Base-by-base conservation (phyloP, 2,888 invertebrate species). In the Chalcosyrphus nemorum region DNA sequence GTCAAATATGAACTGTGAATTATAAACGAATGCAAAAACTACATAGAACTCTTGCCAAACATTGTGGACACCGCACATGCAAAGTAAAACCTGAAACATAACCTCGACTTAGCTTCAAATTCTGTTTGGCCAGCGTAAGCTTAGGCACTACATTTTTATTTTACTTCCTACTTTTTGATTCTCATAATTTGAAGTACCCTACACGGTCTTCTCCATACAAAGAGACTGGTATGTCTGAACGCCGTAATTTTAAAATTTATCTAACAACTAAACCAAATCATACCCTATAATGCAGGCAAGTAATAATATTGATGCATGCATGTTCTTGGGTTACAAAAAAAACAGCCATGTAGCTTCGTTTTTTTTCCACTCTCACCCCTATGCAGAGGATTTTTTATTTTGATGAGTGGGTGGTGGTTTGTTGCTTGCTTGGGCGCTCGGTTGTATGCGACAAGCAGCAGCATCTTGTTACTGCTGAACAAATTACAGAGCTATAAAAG, bases 401-500 rank as follows among this genome's bases (percentile, higher is more conserved):
- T 4, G 11, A 38, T 45, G 21, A 24, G 27, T 24, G 59, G 71
- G 17, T 41, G 38, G 24, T n/a, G 27, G 4, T 9, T 9, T 32
- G 32, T 11, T 29, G 24, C 38, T 35, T 35, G n/a, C 9, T 11
- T 7, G n/a, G 45, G 29, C n/a, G 61, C 1, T 9, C 0, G 45
- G 6, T 57, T 38, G 57, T 59, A 50, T 50, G 38, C 59, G 38
- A 50, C 59, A 45, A 19, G 29, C 13, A 38, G 21, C 27, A 71
- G 29, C 59, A 71, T 59, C 50, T 61, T 71, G 71, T 71, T 71
- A 29, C 71, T 52, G 38, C 11, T 50, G 50, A 71, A 71, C 71
- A 61, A 71, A 61, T 71, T 71, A 71, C 61, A 38, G 29, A 52
- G 50, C 71, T 52, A 52, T 71, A 71, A 71, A 71, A 71, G 50